phyloP scores from a whole-genome alignment of 2,113 vertebrate genomes.

The Gnathonemus echidnorhynchus region DNA sequence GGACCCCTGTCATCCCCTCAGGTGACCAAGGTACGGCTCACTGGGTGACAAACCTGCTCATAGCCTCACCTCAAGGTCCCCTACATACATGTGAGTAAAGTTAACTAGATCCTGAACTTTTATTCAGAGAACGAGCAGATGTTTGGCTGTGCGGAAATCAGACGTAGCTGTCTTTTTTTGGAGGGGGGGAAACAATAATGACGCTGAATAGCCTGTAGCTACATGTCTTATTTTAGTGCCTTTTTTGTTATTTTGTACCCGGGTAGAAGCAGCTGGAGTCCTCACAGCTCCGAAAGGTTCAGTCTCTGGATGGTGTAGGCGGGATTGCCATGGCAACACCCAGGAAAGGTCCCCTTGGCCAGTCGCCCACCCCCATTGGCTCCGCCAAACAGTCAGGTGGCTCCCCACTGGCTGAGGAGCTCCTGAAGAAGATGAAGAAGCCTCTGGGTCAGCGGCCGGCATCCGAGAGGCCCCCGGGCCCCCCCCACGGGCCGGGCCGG shows the following conservation, averaged over 20 bases:
- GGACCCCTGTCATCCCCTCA: slow-evolving; percentile 56
- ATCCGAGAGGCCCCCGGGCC: slow-evolving; percentile 43
- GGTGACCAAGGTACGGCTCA: slow-evolving; percentile 58
- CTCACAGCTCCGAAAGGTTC: slow-evolving; percentile 55
- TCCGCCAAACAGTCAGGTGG: slow-evolving; percentile 32
- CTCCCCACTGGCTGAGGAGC: slow-evolving; percentile 52
- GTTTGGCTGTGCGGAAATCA: background rate
- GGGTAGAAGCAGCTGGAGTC: slow-evolving; percentile 61
- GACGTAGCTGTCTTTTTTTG: background rate
- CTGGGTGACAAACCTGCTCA: background rate
- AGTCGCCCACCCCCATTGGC: slow-evolving; percentile 38
- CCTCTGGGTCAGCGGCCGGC: slow-evolving; percentile 43
- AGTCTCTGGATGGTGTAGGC: slow-evolving; percentile 62
- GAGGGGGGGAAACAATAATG: background rate
- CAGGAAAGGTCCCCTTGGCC: slow-evolving; percentile 43
- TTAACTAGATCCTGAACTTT: background rate
- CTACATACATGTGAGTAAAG: background rate
- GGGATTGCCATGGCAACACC: slow-evolving; percentile 51
- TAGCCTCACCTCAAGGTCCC: background rate
- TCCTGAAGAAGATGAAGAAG: slow-evolving; percentile 70
- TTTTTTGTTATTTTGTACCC: background rate
- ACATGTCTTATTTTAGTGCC: background rate
- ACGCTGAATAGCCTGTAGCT: background rate
- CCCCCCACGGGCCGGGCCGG: slow-evolving; percentile 40
- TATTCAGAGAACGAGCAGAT: background rate